A percentile compares a stretch with the other conserved stretches of the same genome.
phyloP scores from a whole-genome alignment of 2,797 vertebrate genomes.

The Delichon dasypus region DNA sequence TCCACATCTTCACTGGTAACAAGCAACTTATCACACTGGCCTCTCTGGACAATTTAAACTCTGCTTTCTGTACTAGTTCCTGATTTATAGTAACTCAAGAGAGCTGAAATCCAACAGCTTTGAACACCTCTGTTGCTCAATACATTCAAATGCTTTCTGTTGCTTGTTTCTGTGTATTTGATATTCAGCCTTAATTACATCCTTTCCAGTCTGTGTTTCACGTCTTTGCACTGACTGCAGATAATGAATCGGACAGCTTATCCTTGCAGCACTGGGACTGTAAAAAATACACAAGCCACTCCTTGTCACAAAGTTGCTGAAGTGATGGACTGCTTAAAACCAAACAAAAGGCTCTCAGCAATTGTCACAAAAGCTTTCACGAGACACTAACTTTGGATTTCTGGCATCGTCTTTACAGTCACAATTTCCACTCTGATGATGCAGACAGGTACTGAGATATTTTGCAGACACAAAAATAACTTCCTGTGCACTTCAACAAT shows the following conservation, averaged over 20 bases:
- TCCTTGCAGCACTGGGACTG: not conserved
- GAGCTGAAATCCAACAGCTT: not conserved
- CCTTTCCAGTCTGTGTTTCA: not conserved
- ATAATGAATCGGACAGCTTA: not conserved
- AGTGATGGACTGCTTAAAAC: not conserved
- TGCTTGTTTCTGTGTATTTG: not conserved
- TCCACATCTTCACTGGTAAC: not conserved
- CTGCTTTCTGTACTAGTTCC: not conserved
- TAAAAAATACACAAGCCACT: not conserved
- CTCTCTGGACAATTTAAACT: not conserved
- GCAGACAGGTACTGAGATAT: not conserved
- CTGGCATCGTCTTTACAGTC: not conserved
- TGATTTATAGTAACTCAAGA: not conserved
- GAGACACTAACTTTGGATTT: not conserved
- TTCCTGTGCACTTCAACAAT: not conserved
- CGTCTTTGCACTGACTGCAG: not conserved
- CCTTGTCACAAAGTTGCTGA: not conserved
- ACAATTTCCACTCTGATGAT: not conserved
- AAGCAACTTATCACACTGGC: not conserved
- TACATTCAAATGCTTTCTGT: not conserved
- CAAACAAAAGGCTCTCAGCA: not conserved
- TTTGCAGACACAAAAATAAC: not conserved
- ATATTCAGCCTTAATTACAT: not conserved
- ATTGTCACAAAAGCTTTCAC: not conserved
- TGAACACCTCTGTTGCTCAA: not conserved